Base-by-base conservation (phyloP, 2,888 invertebrate species). In the Acanthoscelides obtectus region DNA sequence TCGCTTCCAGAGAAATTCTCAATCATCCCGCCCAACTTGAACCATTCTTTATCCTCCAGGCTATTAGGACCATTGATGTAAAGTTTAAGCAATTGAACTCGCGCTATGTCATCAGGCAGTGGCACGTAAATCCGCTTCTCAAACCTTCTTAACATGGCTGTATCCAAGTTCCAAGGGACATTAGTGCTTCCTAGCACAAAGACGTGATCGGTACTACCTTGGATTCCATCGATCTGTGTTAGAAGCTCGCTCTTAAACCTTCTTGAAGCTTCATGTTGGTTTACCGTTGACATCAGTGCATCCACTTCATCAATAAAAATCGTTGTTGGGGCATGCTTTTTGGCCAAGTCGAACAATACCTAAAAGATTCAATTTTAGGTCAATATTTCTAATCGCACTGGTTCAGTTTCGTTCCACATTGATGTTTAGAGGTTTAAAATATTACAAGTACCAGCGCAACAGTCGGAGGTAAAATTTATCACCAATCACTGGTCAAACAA, bases 241-340 rank as follows among this genome's bases (percentile, higher is more conserved):
- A 98, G 88, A 21, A 98, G 87, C 84, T 98, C 97, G 69, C 96
- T 92, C 87, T 95, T 95, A 82, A 98, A 92, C 71, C 98, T 87
- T 73, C 94, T 88, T 8, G 95, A 93, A 0, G 95, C 95, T 84
- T 96, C 96, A 81, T 96, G 95, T 81, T 95, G 94, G 0, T 89
- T 86, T 0, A 90, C 89, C 1, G 90, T 87, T 72, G 87, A 91
- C 21, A 94, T 92, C 45, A 97, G 84, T 19, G 96, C 92, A 82
- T 98, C 98, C 72, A 97, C 89, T 86, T 98, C 98, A 82, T 98
- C 98, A 69, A 98, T 90, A 85, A 98, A 98, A 79, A 98, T 94
- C 12, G 96, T 93, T 0, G 96, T 93, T 0, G 98, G 98, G 0
- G 96, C 91, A 81, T 94, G 92, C 82, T 79, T 77, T 75, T 82